Percentiles rank a stretch among this genome's conserved stretches.
These are phyloP conservation scores for Nasonovia ribisnigri DNA, from an alignment of 2,888 invertebrate species.

Conservation along the genomic window DNA sequence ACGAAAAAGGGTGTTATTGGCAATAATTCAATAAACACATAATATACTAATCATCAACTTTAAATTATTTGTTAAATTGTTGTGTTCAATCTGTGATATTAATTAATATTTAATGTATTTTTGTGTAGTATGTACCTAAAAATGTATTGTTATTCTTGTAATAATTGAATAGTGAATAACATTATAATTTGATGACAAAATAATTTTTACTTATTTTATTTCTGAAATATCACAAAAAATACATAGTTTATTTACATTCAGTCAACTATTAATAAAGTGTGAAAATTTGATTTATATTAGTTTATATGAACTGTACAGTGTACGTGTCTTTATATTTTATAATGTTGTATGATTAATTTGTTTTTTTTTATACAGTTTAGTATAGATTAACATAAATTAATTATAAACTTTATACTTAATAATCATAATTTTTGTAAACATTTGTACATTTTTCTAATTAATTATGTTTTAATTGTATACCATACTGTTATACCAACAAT, in stretches of 20 bases:
- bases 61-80: conserved; percentile 16
- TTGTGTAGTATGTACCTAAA: neutral
- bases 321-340: neutral
- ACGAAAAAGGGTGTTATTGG: conserved; percentile 61
- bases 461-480: neutral
- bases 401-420: neutral
- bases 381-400: neutral
- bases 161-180: neutral
- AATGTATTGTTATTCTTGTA: conserved; percentile 8
- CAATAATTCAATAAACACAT: neutral
- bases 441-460: neutral
- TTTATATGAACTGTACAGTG: neutral
- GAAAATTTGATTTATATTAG: neutral
- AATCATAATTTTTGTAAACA: neutral
- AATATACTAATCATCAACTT: neutral
- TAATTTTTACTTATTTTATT: neutral
- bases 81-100: conserved; percentile 58
- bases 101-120: conserved; percentile 13
- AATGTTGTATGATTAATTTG: neutral
- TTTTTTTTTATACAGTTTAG: neutral
- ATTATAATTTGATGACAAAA: neutral
- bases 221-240: neutral
- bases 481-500: neutral
- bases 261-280: neutral
- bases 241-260: neutral